Base-by-base conservation (phyloP, 2,888 invertebrate genomes). In the Hanleya hanleyi region DNA sequence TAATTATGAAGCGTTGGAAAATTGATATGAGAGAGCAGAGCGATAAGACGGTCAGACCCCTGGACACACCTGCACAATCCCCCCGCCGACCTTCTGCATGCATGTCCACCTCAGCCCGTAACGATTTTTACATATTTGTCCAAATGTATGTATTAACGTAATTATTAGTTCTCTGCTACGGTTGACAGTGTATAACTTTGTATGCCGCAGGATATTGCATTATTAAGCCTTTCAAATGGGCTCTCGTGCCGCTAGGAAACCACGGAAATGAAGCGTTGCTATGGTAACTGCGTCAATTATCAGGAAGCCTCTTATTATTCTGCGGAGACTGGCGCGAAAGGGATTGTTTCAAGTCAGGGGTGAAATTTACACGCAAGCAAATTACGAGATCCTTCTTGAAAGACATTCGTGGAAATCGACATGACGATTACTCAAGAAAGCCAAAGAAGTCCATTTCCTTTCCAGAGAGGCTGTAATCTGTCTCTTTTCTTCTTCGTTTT, bases 1-100 rank as follows among this genome's bases (percentile, higher is more conserved):
- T 57, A 57, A 57, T 57, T 57, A 57, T 57, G 57, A 57, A 57
- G 57, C 57, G 32, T 57, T 57, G 57, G 57, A 29, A 57, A 57
- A 57, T 57, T 57, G 57, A 57, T 57, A 57, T 26, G 57, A 57
- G 7, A 15, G 57, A 29, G 57, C 22, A 22, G 57, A 4, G 18
- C 7, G 29, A 7, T 57, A 4, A 29, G 12, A 57, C 57, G 57
- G 57, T 57, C 1, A 29, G 22, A 29, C 32, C 9, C 22, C 1
- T 18, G 57, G 15, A 4, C 29, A 57, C 57, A 57, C 26, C 57
- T 57, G 57, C 57, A 57, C n/a, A n/a, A n/a, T n/a, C n/a, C n/a
- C n/a, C n/a, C n/a, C n/a, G n/a, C n/a, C n/a, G n/a, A n/a, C n/a
- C n/a, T n/a, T n/a, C n/a, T n/a, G n/a, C n/a, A n/a, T n/a, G n/a